Evolutionary conservation across 1,140 invertebrate species (phyloP).

Genomic region (Aphaenogaster rudis): DNA sequence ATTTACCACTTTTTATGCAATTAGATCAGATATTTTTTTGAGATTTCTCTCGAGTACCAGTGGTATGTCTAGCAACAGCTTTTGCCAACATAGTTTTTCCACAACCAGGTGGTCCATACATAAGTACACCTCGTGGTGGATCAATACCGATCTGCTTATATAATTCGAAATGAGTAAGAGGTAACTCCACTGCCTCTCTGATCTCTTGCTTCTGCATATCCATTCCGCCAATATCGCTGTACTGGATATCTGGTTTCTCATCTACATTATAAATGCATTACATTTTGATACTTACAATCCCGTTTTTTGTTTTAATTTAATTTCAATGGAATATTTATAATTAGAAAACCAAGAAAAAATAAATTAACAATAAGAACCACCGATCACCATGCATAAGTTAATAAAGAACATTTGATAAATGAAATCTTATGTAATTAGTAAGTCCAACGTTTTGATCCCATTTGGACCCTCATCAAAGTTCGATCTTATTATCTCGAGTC

Average conservation of each 20-base stretch:
- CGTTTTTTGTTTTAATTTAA: background rate
- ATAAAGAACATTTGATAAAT: background rate
- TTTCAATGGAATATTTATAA: background rate
- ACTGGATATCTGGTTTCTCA: constrained; percentile 99
- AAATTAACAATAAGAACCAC: background rate
- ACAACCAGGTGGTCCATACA: constrained; percentile 99
- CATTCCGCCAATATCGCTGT: constrained; percentile 99
- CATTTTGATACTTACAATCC: constrained; percentile 46
- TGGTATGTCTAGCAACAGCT: constrained; percentile 99
- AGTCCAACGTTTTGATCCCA: background rate
- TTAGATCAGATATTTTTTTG: background rate
- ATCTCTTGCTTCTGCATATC: constrained; percentile 99
- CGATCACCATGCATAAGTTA: background rate
- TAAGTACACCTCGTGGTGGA: constrained; percentile 98
- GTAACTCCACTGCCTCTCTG: constrained; percentile 98
- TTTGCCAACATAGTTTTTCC: constrained; percentile 99
- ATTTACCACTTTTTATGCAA: constrained; percentile 8
- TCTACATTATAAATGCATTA: constrained; percentile 87
- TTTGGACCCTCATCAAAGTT: background rate
- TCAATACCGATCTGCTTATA: constrained; percentile 99
- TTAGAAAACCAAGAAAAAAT: background rate
- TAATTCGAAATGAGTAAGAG: constrained; percentile 99
- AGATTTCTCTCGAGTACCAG: constrained; percentile 88
- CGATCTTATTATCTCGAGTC: background rate
- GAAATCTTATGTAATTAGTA: background rate